phyloP scores from a whole-genome alignment of 37 sponge, comb jelly and placozoan species.

The Haliclona indistincta region DNA sequence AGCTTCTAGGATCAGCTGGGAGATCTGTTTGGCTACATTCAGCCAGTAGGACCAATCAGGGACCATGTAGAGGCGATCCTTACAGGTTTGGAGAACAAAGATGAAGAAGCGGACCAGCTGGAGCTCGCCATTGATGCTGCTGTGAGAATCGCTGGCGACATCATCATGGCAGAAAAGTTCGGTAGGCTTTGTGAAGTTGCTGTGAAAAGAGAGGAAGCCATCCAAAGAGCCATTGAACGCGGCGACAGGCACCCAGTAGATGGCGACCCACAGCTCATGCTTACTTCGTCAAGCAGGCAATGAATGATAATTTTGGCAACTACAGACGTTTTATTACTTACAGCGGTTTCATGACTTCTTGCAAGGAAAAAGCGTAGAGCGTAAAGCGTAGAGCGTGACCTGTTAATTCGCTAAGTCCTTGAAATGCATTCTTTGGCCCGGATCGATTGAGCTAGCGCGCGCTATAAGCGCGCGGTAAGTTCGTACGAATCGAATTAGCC shows the following conservation, averaged over 20 bases:
- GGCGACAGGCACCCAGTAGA: background rate
- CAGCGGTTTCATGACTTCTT: too few relatives aligned
- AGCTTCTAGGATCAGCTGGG: background rate
- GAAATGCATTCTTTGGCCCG: too few relatives aligned
- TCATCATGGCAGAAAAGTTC: too few relatives aligned
- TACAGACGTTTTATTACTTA: background rate
- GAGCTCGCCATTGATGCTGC: background rate
- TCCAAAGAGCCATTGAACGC: too few relatives aligned
- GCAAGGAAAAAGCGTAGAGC: too few relatives aligned
- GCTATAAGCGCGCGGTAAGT: too few relatives aligned
- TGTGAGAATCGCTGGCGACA: background rate
- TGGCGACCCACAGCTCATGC: conserved; percentile 60
- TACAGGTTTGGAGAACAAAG: background rate
- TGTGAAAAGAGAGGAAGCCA: too few relatives aligned
- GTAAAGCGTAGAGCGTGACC: too few relatives aligned
- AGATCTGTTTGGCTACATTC: background rate
- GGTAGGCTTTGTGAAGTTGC: too few relatives aligned
- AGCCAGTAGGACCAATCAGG: background rate
- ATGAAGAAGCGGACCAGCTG: background rate
- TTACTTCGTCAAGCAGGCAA: conserved; percentile 72
- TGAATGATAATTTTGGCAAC: conserved; percentile 42
- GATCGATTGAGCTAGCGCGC: too few relatives aligned
- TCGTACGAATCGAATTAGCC: too few relatives aligned
- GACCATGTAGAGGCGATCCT: background rate
- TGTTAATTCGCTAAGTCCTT: too few relatives aligned